Evolutionary conservation across 2,797 vertebrate genomes (phyloP).

Genomic region (Coluber constrictor): DNA sequence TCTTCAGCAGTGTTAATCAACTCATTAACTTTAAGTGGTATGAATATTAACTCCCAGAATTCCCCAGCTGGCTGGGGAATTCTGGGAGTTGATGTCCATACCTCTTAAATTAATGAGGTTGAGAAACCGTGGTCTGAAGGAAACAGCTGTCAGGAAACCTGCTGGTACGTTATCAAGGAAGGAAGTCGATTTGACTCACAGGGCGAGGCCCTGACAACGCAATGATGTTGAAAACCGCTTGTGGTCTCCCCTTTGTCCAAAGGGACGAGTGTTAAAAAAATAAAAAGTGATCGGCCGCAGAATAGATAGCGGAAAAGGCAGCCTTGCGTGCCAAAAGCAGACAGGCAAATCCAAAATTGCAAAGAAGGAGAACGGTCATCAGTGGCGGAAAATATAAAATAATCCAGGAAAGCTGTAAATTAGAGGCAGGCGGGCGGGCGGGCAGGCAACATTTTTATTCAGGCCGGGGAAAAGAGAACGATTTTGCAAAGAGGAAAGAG

Average conservation of each 20-base stretch:
- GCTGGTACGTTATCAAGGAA: not conserved
- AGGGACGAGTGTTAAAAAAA: not conserved
- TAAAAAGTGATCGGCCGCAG: not conserved
- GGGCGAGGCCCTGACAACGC: not conserved
- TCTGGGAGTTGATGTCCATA: not conserved
- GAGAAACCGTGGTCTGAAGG: not conserved
- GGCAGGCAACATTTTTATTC: not conserved
- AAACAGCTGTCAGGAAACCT: constrained; percentile 9
- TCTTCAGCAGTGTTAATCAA: not conserved
- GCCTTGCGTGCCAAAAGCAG: not conserved
- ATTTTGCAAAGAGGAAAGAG: not conserved
- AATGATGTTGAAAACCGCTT: not conserved
- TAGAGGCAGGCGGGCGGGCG: not conserved
- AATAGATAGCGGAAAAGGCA: not conserved
- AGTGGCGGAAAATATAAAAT: not conserved
- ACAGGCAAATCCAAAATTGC: not conserved
- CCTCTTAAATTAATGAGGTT: not conserved
- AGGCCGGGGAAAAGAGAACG: not conserved
- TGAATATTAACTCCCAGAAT: not conserved
- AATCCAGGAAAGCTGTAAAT: not conserved
- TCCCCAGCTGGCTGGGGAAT: not conserved
- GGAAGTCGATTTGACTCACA: not conserved
- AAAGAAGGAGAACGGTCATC: not conserved
- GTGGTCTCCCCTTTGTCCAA: too few relatives aligned
- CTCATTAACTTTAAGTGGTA: not conserved